Evolutionary conservation across 37 sponge, comb jelly and placozoan genomes (phyloP).

Genomic region (Cliona cf. orientalis): DNA sequence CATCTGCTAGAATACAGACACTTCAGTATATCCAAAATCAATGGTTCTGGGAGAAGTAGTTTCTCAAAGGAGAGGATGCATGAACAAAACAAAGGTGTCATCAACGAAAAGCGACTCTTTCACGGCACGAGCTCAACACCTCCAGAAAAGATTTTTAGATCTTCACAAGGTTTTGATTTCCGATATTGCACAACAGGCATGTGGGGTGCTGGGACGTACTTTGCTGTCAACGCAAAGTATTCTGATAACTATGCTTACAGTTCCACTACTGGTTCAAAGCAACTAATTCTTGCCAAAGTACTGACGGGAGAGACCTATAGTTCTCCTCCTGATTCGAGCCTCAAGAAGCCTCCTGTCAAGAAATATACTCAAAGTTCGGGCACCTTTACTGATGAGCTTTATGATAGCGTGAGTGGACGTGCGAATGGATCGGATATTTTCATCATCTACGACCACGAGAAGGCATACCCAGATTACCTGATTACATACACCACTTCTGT

Average conservation of each 20-base stretch:
- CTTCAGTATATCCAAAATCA: slow-evolving; percentile 69
- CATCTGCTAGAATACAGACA: no score
- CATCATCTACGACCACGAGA: no score
- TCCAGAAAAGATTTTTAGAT: slow-evolving; percentile 48
- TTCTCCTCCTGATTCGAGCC: slow-evolving; percentile 25
- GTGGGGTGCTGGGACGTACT: slow-evolving; percentile 84
- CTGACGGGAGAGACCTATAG: slow-evolving; percentile 47
- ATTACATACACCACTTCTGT: no score
- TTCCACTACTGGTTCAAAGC: slow-evolving; percentile 15
- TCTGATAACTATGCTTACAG: slow-evolving; percentile 58
- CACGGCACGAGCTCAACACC: slow-evolving; percentile 61
- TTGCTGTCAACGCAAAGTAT: slow-evolving; percentile 79
- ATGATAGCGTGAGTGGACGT: no score
- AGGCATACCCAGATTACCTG: no score
- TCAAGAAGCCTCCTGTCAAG: slow-evolving; percentile 78
- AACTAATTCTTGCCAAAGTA: slow-evolving; percentile 69
- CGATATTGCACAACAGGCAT: slow-evolving; percentile 36
- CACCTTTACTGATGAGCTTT: no score
- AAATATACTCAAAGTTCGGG: no score
- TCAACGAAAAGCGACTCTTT: slow-evolving; percentile 63
- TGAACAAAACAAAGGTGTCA: slow-evolving; percentile 32
- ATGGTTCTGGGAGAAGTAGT: slow-evolving; percentile 71
- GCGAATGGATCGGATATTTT: no score
- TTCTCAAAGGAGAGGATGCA: slow-evolving; percentile 45
- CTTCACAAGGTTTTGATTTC: slow-evolving; percentile 74